These are phyloP conservation scores for Drosophila tsacasi DNA, from an alignment of 1,140 invertebrate genomes.

Conservation along the genomic window DNA sequence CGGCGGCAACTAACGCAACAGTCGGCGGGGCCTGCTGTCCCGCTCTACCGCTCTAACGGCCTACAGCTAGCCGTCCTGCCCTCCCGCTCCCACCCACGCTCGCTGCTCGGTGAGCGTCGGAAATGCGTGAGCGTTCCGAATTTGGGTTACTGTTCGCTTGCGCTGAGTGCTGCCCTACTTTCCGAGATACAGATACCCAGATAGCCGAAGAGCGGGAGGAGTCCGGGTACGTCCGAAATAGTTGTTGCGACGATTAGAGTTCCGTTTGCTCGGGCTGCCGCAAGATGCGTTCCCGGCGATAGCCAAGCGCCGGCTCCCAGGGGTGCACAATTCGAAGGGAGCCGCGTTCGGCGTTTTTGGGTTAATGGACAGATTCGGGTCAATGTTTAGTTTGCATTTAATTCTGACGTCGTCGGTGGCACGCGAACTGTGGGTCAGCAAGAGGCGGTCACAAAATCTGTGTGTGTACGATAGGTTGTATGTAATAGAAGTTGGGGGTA, in stretches of 20 bases:
- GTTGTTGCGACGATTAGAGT: constrained; percentile 52
- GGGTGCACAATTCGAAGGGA: constrained; percentile 54
- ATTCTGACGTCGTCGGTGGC: constrained; percentile 5
- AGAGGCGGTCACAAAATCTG: neutral
- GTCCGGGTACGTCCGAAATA: constrained; percentile 3
- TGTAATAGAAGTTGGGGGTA: neutral
- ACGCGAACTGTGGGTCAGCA: constrained; percentile 4
- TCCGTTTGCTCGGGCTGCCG: constrained; percentile 43
- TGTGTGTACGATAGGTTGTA: neutral
- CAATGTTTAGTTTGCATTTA: constrained; percentile 77
- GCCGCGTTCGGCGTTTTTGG: constrained; percentile 56
- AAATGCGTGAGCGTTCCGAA: constrained; percentile 74
- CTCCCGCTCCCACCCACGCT: constrained; percentile 18
- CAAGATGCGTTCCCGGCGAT: constrained; percentile 60
- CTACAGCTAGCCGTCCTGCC: neutral
- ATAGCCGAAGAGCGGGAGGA: constrained; percentile 4
- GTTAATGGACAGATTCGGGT: constrained; percentile 75
- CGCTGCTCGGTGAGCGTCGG: constrained; percentile 36
- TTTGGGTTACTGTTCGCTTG: constrained; percentile 74
- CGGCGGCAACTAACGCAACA: constrained; percentile 38
- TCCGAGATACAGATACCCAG: constrained; percentile 52
- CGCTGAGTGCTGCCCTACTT: constrained; percentile 69
- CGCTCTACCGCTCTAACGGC: neutral
- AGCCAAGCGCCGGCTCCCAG: constrained; percentile 25
- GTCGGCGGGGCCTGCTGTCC: constrained; percentile 11